These are phyloP conservation scores for Cervus canadensis DNA, from an alignment of 2,113 vertebrate genomes.

Conservation along the genomic window DNA sequence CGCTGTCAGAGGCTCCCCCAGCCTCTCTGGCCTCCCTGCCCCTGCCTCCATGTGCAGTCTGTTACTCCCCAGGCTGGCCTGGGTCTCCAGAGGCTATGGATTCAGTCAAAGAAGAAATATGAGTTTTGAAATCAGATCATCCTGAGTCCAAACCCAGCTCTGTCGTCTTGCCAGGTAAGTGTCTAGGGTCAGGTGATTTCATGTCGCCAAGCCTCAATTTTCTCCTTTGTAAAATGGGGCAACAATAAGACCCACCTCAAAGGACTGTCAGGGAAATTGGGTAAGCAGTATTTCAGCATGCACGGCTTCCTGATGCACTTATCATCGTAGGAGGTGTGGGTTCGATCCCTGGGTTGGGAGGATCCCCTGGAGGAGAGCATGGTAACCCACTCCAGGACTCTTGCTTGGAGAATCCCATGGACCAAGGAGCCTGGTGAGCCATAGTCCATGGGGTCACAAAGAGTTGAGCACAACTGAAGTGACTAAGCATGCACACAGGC, in stretches of 20 bases:
- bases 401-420: not conserved
- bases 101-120: not conserved
- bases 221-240: not conserved
- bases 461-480: not conserved
- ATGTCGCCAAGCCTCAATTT: not conserved
- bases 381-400: not conserved
- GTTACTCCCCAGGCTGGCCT: not conserved
- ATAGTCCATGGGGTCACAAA: not conserved
- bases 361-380: not conserved
- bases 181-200: not conserved
- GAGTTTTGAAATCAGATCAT: not conserved
- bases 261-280: not conserved
- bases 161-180: not conserved
- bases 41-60: not conserved
- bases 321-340: not conserved
- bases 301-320: not conserved
- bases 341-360: not conserved
- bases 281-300: accelerated
- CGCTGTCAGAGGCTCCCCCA: not conserved
- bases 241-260: not conserved
- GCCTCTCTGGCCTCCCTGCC: not conserved
- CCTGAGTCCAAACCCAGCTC: not conserved
- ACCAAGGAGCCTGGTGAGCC: not conserved
- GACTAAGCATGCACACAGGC: not conserved
- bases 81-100: not conserved